Base-by-base conservation (phyloP, 1,140 invertebrate genomes). In the Contarinia nasturtii region DNA sequence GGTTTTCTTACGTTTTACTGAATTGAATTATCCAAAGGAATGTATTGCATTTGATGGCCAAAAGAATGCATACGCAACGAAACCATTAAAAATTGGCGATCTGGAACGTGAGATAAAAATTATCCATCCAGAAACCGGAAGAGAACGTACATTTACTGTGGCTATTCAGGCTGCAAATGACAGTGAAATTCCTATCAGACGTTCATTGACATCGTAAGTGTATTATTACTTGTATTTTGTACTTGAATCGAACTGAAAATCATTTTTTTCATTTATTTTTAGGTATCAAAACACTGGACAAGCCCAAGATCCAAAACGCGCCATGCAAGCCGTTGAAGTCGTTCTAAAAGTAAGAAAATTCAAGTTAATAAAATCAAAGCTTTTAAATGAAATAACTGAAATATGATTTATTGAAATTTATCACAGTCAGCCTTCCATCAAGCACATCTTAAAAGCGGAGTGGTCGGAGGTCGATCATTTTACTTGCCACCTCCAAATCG, bases 11-110 rank as follows among this genome's bases (percentile, higher is more conserved):
- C 33, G 49, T 48, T 55, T 67, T 7, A 52, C 51, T 37, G n/a
- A 7, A 2, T 44, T 49, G 48, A 17, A 58, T 20, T 69, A 58
- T 51, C 53, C 53, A 0, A 50, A 58, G 0, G 52, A 54, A 17
- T 48, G 53, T 48, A 75, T 77, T 2, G 82, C 80, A 15, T 86
- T 73, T 67, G 83, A 86, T 67, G 83, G 83, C 7, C 70, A 66
- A 18, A 79, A 74, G 49, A 82, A 77, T 60, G 60, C 77, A 19
- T 82, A 22, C 17, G 8, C 33, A 3, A 2, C 33, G 33, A 2
- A 37, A 36, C 37, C 3, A 21, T n/a, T 47, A 7, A 14, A 17
- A 12, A 21, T 20, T 17, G 20, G 46, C 22, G 45, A 47, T 44
- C 20, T 53, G 12, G 33, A 8, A 4, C 34, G 42, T 5, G 48